Conservation (phyloP, 2,113 vertebrate genomes). For the Cardinalis cardinalis region DNA sequence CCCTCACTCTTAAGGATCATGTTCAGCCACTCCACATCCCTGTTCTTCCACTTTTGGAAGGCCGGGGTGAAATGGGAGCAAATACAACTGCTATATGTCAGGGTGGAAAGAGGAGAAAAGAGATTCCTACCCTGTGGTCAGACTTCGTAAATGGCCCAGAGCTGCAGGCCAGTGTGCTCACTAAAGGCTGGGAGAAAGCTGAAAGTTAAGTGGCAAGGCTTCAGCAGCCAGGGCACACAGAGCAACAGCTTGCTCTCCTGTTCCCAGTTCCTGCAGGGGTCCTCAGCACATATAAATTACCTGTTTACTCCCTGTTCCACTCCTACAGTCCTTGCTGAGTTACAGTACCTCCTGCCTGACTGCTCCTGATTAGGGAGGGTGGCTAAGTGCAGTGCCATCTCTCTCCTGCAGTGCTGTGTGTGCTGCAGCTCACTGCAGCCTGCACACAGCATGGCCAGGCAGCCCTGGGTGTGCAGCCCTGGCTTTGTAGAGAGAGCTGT, state of each 20-base stretch:
- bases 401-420: fast-evolving
- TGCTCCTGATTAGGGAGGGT: background rate
- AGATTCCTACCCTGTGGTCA: background rate
- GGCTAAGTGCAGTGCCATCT: background rate
- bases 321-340: background rate
- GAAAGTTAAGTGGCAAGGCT: background rate
- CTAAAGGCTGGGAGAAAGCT: fast-evolving
- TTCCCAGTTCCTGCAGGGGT: fast-evolving
- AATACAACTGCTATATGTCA: background rate
- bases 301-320: background rate
- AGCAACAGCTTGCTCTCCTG: background rate
- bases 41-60: background rate
- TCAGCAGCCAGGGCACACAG: background rate
- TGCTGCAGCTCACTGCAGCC: background rate
- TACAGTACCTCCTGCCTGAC: fast-evolving
- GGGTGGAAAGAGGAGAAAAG: background rate
- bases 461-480: background rate
- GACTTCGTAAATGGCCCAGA: background rate
- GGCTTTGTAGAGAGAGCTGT: background rate
- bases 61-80: fast-evolving
- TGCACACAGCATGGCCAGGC: fast-evolving
- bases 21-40: background rate
- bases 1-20: background rate
- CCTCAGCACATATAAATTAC: background rate
- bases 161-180: background rate